A percentile compares a stretch with the other conserved stretches of the same genome.
These are phyloP conservation scores for Coptotermes formosanus DNA, from an alignment of 1,140 invertebrate species.

Conservation along the genomic window DNA sequence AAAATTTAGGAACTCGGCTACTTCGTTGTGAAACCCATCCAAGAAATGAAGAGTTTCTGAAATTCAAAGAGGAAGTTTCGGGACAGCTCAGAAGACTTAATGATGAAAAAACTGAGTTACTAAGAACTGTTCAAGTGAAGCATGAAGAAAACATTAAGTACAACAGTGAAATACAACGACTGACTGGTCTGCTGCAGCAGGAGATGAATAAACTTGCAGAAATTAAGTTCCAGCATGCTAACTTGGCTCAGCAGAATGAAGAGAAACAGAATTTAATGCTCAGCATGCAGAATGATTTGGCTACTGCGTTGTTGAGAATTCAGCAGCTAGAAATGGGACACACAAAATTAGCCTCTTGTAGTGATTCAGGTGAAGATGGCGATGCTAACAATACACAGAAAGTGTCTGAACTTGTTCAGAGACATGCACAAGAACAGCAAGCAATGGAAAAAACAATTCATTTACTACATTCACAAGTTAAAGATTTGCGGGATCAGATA, in stretches of 20 bases:
- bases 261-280: conserved; percentile 51
- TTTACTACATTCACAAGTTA: too few relatives aligned
- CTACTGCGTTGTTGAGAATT: conserved; percentile 51
- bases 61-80: too few relatives aligned
- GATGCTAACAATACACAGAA: not conserved
- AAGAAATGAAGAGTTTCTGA: too few relatives aligned
- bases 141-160: conserved; percentile 80
- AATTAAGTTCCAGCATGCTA: conserved; percentile 45
- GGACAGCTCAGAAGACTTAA: conserved; percentile 40
- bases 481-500: too few relatives aligned
- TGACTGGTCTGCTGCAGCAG: conserved; percentile 53
- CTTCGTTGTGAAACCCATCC: too few relatives aligned
- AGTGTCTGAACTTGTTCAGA: conserved; percentile 41
- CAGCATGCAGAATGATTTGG: conserved; percentile 54
- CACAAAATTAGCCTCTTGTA: conserved; percentile 39
- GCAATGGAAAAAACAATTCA: too few relatives aligned
- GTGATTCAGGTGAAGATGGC: conserved; percentile 38
- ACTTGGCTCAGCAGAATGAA: conserved; percentile 44
- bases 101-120: conserved; percentile 72
- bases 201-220: conserved; percentile 49
- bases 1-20: conserved; percentile 41
- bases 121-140: conserved; percentile 72
- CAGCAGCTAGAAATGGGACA: conserved; percentile 49
- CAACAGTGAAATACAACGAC: conserved; percentile 76
- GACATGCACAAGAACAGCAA: not conserved